These are phyloP conservation scores for Trichosurus vulpecula DNA, from an alignment of 2,797 vertebrate species.

Conservation along the genomic window DNA sequence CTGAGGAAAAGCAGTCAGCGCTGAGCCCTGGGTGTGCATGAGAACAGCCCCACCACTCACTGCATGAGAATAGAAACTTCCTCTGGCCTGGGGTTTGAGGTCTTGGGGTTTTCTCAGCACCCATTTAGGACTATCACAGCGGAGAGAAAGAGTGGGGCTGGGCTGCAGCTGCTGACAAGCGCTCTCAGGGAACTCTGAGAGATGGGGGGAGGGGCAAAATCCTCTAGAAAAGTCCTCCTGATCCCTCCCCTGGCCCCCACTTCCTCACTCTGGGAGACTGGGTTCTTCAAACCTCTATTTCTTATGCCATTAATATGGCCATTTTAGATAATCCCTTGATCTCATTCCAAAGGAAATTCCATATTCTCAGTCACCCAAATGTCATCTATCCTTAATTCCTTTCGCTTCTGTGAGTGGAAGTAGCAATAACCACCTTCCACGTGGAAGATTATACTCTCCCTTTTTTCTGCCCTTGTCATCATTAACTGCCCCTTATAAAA, in stretches of 20 bases:
- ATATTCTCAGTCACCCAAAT: neutral
- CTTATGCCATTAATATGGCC: neutral
- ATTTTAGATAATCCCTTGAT: neutral
- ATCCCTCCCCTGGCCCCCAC: neutral
- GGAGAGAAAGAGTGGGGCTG: neutral
- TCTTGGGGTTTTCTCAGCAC: conserved; percentile 12
- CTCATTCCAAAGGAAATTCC: neutral
- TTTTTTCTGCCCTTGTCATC: neutral
- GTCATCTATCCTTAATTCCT: neutral
- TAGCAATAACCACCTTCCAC: neutral
- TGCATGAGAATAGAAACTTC: conserved; percentile 73
- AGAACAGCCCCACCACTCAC: conserved; percentile 48
- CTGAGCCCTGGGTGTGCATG: conserved; percentile 50
- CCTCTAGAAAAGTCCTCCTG: neutral
- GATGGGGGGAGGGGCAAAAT: neutral
- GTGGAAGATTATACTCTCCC: neutral
- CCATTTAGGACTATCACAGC: neutral
- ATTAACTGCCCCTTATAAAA: no score
- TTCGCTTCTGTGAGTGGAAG: neutral
- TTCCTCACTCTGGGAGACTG: neutral
- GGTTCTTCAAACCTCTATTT: neutral
- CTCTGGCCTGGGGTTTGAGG: conserved; percentile 79
- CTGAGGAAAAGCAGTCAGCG: conserved; percentile 37
- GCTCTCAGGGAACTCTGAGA: neutral
- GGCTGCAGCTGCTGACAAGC: neutral